phyloP scores from a whole-genome alignment of 1,140 invertebrate genomes.

The Drosophila sechellia region DNA sequence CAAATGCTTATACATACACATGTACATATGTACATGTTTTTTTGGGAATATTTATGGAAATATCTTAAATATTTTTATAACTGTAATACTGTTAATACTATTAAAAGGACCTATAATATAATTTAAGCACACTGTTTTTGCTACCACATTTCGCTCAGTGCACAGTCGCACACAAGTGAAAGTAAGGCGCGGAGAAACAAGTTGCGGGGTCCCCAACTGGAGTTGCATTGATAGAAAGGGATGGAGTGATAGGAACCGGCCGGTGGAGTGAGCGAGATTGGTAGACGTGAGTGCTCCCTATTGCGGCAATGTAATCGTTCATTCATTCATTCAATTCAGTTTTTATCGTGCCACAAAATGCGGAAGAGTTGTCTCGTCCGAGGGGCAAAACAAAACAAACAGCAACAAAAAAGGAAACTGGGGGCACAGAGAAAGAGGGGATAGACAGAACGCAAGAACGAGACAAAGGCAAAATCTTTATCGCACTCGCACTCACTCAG shows the following conservation, averaged over 20 bases:
- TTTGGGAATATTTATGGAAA: too few species aligned
- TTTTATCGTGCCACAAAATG: conserved; percentile 43
- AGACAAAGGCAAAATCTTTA: conserved; percentile 34
- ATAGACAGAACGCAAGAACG: background rate
- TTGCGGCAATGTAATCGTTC: conserved; percentile 54
- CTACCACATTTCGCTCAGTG: background rate
- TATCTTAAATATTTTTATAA: too few species aligned
- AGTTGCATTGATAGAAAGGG: conserved; percentile 4
- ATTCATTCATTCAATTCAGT: conserved; percentile 60
- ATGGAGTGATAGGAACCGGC: background rate
- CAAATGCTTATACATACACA: too few species aligned
- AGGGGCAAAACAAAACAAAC: conserved; percentile 6
- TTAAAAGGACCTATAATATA: too few species aligned
- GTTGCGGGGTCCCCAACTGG: conserved; percentile 23
- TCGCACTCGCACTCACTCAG: conserved; percentile 38
- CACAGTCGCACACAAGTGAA: conserved; percentile 17
- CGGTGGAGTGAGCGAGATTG: background rate
- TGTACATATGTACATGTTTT: too few species aligned
- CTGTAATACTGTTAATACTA: too few species aligned
- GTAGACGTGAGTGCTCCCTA: conserved; percentile 16
- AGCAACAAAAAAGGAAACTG: background rate
- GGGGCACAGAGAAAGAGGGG: background rate
- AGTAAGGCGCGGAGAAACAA: conserved; percentile 39
- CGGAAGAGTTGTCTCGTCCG: conserved; percentile 37
- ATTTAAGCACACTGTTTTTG: too few species aligned